phyloP scores from a whole-genome alignment of 2,113 vertebrate genomes.

The Nanorana parkeri region DNA sequence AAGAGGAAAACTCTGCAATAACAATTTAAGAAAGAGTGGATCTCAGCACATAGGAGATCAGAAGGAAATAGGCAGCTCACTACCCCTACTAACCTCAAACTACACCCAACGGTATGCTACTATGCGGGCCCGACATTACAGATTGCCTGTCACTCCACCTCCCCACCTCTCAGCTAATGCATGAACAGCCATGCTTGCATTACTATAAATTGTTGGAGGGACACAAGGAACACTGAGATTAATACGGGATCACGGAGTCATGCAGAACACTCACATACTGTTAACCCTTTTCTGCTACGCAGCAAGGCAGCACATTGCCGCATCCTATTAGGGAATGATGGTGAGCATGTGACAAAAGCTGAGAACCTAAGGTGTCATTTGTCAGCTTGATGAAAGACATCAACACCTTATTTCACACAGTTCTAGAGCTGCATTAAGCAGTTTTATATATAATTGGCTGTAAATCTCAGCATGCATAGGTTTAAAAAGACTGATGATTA shows the following conservation, averaged over 20 bases:
- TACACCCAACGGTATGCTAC: not conserved
- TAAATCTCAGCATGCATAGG: no score
- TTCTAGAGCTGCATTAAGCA: no score
- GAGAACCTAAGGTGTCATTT: no score
- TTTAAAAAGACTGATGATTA: no score
- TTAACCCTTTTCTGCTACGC: not conserved
- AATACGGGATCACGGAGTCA: not conserved
- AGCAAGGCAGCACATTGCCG: no score
- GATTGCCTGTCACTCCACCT: not conserved
- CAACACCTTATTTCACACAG: no score
- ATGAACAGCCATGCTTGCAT: not conserved
- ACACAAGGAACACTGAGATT: not conserved
- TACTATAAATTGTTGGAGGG: not conserved
- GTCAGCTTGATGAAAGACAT: no score
- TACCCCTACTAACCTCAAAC: not conserved
- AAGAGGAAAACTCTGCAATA: not conserved
- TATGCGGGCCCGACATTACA: not conserved
- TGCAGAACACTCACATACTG: not conserved
- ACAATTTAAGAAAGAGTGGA: slow-evolving; percentile 15
- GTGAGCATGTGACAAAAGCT: no score
- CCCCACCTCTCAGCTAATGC: not conserved
- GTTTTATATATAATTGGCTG: no score
- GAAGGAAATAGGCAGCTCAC: not conserved
- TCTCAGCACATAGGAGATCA: slow-evolving; percentile 27
- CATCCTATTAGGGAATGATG: no score